Percentiles rank a stretch among this genome's conserved stretches.
Evolutionary conservation across 2,888 invertebrate species (phyloP).

Genomic region (Drosophila meridiana): DNA sequence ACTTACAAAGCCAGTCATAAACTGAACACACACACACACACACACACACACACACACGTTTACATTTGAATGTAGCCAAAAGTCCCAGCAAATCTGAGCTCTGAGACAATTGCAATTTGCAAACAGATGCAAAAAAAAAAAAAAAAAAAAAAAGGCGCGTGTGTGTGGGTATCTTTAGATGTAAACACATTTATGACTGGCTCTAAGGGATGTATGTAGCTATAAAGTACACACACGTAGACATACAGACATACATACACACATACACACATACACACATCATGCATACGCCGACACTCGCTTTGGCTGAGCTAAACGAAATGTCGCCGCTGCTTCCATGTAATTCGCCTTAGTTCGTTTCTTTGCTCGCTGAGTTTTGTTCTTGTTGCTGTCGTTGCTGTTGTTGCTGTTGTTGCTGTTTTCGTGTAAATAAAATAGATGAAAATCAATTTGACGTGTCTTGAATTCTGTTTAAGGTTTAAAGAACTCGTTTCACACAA

Average conservation of each 20-base stretch:
- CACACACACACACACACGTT: neutral
- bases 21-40: neutral
- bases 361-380: constrained; percentile 10
- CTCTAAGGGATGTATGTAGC: constrained; percentile 46
- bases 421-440: constrained; percentile 76
- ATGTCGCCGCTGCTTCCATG: constrained; percentile 62
- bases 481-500: constrained; percentile 73
- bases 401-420: constrained; percentile 21
- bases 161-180: constrained; percentile 33
- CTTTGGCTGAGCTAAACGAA: constrained; percentile 37
- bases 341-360: constrained; percentile 66
- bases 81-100: constrained; percentile 12
- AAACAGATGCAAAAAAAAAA: constrained; percentile 45
- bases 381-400: constrained; percentile 18
- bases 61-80: neutral
- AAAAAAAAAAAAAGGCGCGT: neutral
- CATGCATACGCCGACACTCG: neutral
- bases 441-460: constrained; percentile 79
- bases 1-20: neutral
- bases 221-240: constrained; percentile 7
- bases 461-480: constrained; percentile 77
- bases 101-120: constrained; percentile 34
- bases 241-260: constrained; percentile 24
- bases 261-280: constrained; percentile 2
- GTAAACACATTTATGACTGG: constrained; percentile 47